Evolutionary conservation across 2,797 vertebrate genomes (phyloP).

Genomic region (Limnodromus scolopaceus): DNA sequence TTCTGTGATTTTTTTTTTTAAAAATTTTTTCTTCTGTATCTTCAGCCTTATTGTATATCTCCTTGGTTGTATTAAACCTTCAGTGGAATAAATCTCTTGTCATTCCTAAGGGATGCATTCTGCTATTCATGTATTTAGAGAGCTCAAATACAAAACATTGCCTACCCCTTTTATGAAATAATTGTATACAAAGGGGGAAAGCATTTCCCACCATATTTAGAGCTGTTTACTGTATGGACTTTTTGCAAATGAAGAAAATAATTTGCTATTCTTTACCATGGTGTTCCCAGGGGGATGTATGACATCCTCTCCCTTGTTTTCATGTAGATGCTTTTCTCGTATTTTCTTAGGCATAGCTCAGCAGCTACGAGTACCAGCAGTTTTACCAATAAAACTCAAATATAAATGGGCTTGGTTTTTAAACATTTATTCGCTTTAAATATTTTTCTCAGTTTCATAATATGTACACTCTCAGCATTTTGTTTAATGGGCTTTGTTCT

Average conservation of each 20-base stretch:
- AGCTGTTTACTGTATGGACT: background rate
- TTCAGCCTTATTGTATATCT: background rate
- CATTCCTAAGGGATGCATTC: background rate
- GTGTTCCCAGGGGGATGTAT: background rate
- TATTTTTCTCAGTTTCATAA: background rate
- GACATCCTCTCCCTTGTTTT: conserved; percentile 16
- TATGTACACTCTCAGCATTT: background rate
- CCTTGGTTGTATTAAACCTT: background rate
- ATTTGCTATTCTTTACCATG: background rate
- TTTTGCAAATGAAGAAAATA: background rate
- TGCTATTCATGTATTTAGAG: background rate
- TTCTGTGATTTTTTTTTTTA: background rate
- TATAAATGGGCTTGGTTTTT: background rate
- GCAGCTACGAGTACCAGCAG: background rate
- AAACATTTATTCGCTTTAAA: background rate
- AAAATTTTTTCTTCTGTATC: background rate
- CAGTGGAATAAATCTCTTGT: background rate
- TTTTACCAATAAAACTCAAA: background rate
- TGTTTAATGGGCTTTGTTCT: background rate
- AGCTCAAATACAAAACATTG: background rate
- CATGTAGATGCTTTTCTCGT: background rate
- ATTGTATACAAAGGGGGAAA: background rate
- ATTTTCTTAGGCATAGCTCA: background rate
- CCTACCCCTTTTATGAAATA: background rate
- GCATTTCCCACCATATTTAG: background rate